phyloP scores from a whole-genome alignment of 2,113 vertebrate species.

The Pituophis catenifer region DNA sequence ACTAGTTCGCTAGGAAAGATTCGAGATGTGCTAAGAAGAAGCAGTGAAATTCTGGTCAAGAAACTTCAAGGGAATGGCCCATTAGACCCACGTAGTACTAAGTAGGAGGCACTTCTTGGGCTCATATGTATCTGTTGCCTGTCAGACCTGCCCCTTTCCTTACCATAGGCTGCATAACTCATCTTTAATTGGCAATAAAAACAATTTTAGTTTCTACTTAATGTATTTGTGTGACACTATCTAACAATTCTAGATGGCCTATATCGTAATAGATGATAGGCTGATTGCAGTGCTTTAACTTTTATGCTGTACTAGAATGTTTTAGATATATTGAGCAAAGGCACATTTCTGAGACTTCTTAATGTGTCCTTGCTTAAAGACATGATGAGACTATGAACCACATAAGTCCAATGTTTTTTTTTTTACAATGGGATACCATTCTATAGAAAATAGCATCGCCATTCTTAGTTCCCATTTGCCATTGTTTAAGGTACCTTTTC shows the following conservation, averaged over 20 bases:
- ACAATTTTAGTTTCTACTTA: not conserved
- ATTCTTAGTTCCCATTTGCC: not conserved
- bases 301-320: not conserved
- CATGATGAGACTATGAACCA: not conserved
- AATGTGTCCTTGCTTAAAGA: not conserved
- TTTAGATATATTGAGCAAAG: not conserved
- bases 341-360: not conserved
- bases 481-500: not conserved
- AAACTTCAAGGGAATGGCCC: constrained; percentile 89
- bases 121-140: not conserved
- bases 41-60: constrained; percentile 95
- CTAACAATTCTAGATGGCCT: not conserved
- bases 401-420: not conserved
- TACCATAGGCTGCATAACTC: not conserved
- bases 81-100: constrained; percentile 79
- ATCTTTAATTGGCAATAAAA: not conserved
- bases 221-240: not conserved
- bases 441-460: not conserved
- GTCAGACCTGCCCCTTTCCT: not conserved
- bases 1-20: constrained; percentile 92
- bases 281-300: not conserved
- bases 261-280: not conserved
- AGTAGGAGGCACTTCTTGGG: constrained; percentile 53
- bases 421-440: not conserved
- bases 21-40: constrained; percentile 87